These are phyloP conservation scores for Bruchidius siliquastri DNA, from an alignment of 2,888 invertebrate species.

Conservation along the genomic window DNA sequence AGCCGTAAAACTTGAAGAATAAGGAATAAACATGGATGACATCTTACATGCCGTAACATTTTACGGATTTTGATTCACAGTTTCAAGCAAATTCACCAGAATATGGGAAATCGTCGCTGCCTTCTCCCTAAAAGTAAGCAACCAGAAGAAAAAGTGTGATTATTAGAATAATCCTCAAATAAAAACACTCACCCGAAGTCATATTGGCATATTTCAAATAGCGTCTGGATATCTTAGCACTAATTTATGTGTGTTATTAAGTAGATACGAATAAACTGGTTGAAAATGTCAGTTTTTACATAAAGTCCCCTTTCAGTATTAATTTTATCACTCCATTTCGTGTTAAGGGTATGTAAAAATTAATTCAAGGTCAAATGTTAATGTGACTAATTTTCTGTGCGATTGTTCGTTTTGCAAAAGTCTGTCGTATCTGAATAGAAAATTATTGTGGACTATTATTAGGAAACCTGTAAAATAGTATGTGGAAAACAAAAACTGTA, in stretches of 20 bases:
- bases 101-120: too few species aligned
- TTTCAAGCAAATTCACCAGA: too few species aligned
- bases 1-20: too few species aligned
- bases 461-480: slow-evolving; percentile 16
- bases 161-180: too few species aligned
- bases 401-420: slow-evolving; percentile 10
- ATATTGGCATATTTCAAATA: too few species aligned
- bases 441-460: slow-evolving; percentile 29
- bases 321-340: neutral
- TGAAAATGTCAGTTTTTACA: neutral
- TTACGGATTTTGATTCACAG: too few species aligned
- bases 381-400: neutral
- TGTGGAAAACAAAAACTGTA: slow-evolving; percentile 43
- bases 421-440: slow-evolving; percentile 27
- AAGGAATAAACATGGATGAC: too few species aligned
- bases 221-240: neutral
- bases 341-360: neutral
- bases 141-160: too few species aligned
- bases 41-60: too few species aligned
- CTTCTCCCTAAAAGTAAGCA: too few species aligned
- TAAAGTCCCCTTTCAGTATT: neutral
- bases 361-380: neutral
- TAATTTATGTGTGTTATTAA: neutral
- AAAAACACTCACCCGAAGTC: too few species aligned
- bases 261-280: neutral